Base-by-base conservation (phyloP, 1,140 invertebrate species). In the Lethocerus indicus region DNA sequence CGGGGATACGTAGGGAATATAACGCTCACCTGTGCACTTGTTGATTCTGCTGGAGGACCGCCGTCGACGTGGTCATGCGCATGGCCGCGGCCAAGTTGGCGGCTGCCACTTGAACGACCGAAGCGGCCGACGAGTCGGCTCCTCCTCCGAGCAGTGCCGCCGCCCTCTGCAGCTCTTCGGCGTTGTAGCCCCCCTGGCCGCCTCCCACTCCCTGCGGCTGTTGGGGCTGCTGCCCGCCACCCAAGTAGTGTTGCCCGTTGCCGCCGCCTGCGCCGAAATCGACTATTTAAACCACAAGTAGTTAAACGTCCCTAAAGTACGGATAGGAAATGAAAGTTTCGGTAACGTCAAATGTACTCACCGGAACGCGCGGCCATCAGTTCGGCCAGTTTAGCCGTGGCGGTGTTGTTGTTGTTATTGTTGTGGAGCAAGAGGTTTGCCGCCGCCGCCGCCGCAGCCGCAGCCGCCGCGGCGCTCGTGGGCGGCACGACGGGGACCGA, bases 21-120 rank as follows among this genome's bases (percentile, higher is more conserved):
- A 47, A 23, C 2, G 26, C 16, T 41, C 52, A 61, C 60, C 58
- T 61, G 43, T 59, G 59, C 37, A 59, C 53, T 49, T 60, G 55
- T 23, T 53, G 54, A 40, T 55, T 60, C 23, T 57, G 55, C 36
- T 59, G 57, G 12, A 59, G 46, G 14, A 50, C 54, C 24, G 54
- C 52, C 20, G 59, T 56, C 46, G 74, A 72, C 66, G 85, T 79
- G 52, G 82, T 73, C 67, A 86, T 79, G 52, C 82, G 69, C 83
- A 86, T 87, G 1, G 83, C 81, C 21, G 79, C 78, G 1, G 81
- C 83, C 41, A 86, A 62, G 52, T 83, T 85, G 5, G 83, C 83
- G 28, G 84, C 73, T 48, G 75, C 74, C 13, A 71, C 81, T 59
- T 80, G 78, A 13, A 80, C 78, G 0, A 71, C 72, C 0, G 66